Evolutionary conservation across 2,888 invertebrate genomes (phyloP), one percentile per base, ranked within the genome.

Genomic region (Lasioglossum villosulum): DNA sequence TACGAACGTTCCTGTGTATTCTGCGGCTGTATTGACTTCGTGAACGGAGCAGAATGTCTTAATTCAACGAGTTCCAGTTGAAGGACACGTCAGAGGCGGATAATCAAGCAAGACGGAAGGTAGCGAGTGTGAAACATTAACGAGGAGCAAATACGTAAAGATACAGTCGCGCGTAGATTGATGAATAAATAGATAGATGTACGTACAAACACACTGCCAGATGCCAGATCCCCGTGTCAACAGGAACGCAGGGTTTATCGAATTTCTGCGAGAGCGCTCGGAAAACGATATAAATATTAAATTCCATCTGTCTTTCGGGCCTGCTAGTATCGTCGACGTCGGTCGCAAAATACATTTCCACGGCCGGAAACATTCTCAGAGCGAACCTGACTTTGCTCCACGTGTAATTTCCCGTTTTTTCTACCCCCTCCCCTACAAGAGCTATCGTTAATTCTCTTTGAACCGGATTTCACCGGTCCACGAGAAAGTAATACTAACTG

Each of bases 121-220:
- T 70, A 42, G 59, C 42, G n/a, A 75, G 63, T 14, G 42, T 84
- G 42, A 84, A 84, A 84, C 70, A 84, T 84, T 84, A 84, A 84
- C 66, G 84, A 84, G 78, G 37, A 42, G 71, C 66, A 78, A 75
- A 79, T 72, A 78, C 78, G 71, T 52, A 75, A 72, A 78, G 63
- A 56, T 52, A 45, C 37, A 2, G 27, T 19, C 12, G 63, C 27
- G 45, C 16, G 63, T 83, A 23, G 71, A 84, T 56, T 45, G 71
- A 84, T 72, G 78, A 78, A 84, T 84, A 84, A 75, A 75, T 66
- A 84, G 66, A 78, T 78, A 48, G 66, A 14, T 30, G 71, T 5
- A 14, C 52, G 56, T 56, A 66, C 45, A 84, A 48, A 59, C 68
- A 56, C 37, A 45, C 45, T 30, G 42, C 8, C 19, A 16, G 45